phyloP scores from a whole-genome alignment of 2,113 vertebrate genomes.

The Oryzias woworae region DNA sequence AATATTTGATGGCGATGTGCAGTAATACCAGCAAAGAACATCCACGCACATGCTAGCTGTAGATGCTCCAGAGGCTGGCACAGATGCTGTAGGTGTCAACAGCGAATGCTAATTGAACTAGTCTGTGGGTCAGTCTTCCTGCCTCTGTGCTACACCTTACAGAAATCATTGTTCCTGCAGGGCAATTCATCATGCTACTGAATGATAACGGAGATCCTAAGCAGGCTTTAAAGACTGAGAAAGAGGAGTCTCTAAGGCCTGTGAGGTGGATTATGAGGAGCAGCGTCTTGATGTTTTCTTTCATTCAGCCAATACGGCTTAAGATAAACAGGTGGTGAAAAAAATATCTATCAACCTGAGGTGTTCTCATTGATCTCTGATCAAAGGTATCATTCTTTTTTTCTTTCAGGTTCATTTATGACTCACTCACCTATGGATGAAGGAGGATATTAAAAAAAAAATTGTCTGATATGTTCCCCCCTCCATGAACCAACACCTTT shows the following conservation, averaged over 20 bases:
- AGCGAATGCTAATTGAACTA: conserved; percentile 79
- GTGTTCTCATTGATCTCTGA: conserved; percentile 13
- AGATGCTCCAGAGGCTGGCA: conserved; percentile 28
- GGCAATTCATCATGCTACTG: conserved; percentile 32
- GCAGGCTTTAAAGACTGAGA: conserved; percentile 25
- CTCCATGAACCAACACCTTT: not conserved
- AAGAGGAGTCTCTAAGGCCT: conserved; percentile 20
- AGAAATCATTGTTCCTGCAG: conserved; percentile 34
- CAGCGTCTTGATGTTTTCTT: conserved; percentile 23
- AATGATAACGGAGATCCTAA: conserved; percentile 22
- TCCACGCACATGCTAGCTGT: conserved; percentile 18
- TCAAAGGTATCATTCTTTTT: conserved; percentile 3
- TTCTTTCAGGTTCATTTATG: conserved; percentile 20
- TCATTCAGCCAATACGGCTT: not conserved
- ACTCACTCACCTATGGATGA: conserved; percentile 11
- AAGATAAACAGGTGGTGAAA: conserved; percentile 12
- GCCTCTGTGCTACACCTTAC: conserved; percentile 41
- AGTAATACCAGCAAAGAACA: conserved; percentile 71
- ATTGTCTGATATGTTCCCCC: conserved; percentile 8
- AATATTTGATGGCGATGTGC: conserved; percentile 82
- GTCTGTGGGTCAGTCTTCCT: conserved; percentile 76
- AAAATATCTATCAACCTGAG: conserved; percentile 4
- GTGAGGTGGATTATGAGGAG: conserved; percentile 3
- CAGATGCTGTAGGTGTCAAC: conserved; percentile 74
- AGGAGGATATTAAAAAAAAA: conserved; percentile 1